Conservation (phyloP, 2,797 vertebrate species). For the Micrastur ruficollis region DNA sequence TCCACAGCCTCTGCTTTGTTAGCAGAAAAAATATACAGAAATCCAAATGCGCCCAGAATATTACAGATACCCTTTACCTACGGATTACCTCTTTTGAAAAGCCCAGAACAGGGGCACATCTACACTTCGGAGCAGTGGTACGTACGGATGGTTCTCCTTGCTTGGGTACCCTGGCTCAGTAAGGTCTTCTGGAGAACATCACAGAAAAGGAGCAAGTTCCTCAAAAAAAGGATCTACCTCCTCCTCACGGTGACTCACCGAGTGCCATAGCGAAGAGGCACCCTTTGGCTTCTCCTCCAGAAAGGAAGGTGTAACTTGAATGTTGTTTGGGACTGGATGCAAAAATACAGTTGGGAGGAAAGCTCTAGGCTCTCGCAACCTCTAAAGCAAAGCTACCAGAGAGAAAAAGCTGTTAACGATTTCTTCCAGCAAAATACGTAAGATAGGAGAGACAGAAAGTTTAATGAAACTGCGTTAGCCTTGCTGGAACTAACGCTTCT, state of each 20-base stretch:
- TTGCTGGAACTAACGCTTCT: background rate
- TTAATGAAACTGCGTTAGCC: background rate
- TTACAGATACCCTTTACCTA: background rate
- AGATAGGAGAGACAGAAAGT: background rate
- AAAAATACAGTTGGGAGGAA: background rate
- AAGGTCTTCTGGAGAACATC: background rate
- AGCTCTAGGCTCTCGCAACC: background rate
- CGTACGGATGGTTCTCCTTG: background rate
- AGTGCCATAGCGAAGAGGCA: background rate
- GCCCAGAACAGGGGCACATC: background rate
- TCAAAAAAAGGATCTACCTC: background rate
- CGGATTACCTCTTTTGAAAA: background rate
- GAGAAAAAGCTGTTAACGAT: background rate
- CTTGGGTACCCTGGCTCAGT: background rate
- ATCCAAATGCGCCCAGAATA: background rate
- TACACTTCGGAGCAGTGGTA: background rate
- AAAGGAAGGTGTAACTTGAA: background rate
- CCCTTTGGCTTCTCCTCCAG: background rate
- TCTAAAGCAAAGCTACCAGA: background rate
- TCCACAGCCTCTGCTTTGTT: background rate
- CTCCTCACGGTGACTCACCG: accelerated
- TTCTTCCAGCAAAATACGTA: background rate
- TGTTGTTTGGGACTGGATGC: background rate
- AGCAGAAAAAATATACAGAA: background rate
- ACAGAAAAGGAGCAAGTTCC: background rate